Base-by-base conservation (phyloP, 2,888 invertebrate genomes). In the Mesoligia furuncula region DNA sequence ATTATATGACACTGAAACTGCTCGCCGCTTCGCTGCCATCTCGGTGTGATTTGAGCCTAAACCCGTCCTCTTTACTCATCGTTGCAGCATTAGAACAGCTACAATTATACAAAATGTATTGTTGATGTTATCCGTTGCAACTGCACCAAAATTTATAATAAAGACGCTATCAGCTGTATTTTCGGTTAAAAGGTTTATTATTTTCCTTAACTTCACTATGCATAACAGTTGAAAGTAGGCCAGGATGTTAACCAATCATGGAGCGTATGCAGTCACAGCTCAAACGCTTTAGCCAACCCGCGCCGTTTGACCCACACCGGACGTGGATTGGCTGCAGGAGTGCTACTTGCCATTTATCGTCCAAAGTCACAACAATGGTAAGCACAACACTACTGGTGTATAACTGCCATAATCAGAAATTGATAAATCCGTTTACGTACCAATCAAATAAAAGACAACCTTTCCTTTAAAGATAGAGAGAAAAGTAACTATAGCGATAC, bases 21-120 rank as follows among this genome's bases (percentile, higher is more conserved):
- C n/a, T n/a, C n/a, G n/a, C n/a, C n/a, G n/a, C n/a, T n/a, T n/a
- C n/a, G n/a, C n/a, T n/a, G n/a, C n/a, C n/a, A n/a, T n/a, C n/a
- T n/a, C n/a, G n/a, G n/a, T n/a, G n/a, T n/a, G n/a, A n/a, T n/a
- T n/a, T n/a, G n/a, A n/a, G n/a, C n/a, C n/a, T n/a, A 59, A 36
- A 42, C 45, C 11, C 9, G 39, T 62, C 57, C 36, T 66, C 51
- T 31, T 62, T 66, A 70, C 31, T 81, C 82, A 73, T 71, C 45
- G 57, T 61, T 75, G 45, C 54, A 74, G 13, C 31, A 68, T 54
- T 59, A 64, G 15, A 73, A 67, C 67, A 36, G 62, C 66, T 62
- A n/a, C 57, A 79, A 62, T 73, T 57, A 79, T 42, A 36, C 36
- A 36, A 62, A 42, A 73, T 66, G 8, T 65, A 24, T 45, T 62